A percentile compares a stretch with the other conserved stretches of the same genome.
phyloP scores from a whole-genome alignment of 2,113 vertebrate genomes.

The Sclerurus mexicanus region DNA sequence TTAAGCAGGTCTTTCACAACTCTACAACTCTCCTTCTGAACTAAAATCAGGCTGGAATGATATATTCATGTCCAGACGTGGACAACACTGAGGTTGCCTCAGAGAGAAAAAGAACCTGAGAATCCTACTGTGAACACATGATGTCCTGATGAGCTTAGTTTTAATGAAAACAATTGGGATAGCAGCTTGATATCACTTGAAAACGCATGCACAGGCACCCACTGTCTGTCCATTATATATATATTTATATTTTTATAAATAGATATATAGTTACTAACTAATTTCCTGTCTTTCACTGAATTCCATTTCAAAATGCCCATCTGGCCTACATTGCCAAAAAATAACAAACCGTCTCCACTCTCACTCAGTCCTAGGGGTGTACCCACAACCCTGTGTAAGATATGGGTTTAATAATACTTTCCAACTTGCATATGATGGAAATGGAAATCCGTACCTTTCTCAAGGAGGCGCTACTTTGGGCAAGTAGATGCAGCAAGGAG shows the following conservation, averaged over 20 bases:
- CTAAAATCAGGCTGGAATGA: neutral
- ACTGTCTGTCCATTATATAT: neutral
- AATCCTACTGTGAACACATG: neutral
- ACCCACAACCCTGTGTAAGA: neutral
- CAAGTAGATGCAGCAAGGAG: neutral
- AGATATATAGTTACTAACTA: neutral
- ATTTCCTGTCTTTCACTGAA: neutral
- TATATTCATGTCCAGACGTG: neutral
- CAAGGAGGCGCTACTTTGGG: neutral
- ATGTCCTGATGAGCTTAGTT: neutral
- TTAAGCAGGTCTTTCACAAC: neutral
- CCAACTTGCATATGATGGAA: neutral
- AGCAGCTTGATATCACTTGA: neutral
- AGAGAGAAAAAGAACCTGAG: neutral
- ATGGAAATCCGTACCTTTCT: neutral
- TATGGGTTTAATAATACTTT: neutral
- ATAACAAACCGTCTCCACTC: neutral
- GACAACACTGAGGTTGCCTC: neutral
- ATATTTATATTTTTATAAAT: too few species aligned
- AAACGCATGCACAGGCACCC: neutral
- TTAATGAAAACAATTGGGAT: neutral
- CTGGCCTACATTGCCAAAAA: fast-evolving
- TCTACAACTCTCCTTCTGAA: neutral
- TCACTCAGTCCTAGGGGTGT: neutral
- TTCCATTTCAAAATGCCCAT: neutral